Evolutionary conservation across 2,888 invertebrate genomes (phyloP).

Genomic region (Lottia gigantea): DNA sequence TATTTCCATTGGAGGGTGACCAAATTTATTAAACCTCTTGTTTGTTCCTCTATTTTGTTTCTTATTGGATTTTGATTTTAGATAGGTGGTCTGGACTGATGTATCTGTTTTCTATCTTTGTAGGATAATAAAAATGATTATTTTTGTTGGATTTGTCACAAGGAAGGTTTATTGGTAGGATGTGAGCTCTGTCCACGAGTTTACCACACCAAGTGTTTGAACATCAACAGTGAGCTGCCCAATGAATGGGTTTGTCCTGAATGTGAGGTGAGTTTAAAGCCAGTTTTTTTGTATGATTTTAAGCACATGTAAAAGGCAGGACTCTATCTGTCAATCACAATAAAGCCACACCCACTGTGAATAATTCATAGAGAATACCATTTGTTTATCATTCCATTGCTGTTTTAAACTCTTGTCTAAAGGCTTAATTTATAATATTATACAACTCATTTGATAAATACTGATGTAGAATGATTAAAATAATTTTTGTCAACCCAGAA

Average conservation of each 20-base stretch:
- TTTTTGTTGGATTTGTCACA: conserved; percentile 93
- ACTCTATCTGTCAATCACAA: too few species aligned
- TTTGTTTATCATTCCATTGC: too few species aligned
- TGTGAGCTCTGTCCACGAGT: conserved; percentile 88
- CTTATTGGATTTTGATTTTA: background rate
- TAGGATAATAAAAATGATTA: conserved; percentile 72
- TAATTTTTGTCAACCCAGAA: too few species aligned
- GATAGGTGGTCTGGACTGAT: background rate
- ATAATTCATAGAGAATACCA: too few species aligned
- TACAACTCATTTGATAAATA: too few species aligned
- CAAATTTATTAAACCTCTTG: background rate
- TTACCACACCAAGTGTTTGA: conserved; percentile 83
- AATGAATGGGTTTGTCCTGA: conserved; percentile 88
- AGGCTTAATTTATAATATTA: too few species aligned
- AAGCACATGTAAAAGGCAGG: too few species aligned
- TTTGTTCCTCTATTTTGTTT: background rate
- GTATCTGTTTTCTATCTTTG: conserved; percentile 12
- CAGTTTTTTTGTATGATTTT: too few species aligned
- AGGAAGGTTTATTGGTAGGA: conserved; percentile 70
- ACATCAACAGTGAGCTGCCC: conserved; percentile 39
- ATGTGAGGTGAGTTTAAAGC: conserved; percentile 73
- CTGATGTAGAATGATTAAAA: too few species aligned
- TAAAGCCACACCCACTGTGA: too few species aligned
- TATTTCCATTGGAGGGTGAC: too few species aligned
- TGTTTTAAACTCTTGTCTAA: too few species aligned